Percentiles rank a stretch among this genome's conserved stretches.
These are phyloP conservation scores for Hyles euphorbiae DNA, from an alignment of 1,140 invertebrate species.

Conservation along the genomic window DNA sequence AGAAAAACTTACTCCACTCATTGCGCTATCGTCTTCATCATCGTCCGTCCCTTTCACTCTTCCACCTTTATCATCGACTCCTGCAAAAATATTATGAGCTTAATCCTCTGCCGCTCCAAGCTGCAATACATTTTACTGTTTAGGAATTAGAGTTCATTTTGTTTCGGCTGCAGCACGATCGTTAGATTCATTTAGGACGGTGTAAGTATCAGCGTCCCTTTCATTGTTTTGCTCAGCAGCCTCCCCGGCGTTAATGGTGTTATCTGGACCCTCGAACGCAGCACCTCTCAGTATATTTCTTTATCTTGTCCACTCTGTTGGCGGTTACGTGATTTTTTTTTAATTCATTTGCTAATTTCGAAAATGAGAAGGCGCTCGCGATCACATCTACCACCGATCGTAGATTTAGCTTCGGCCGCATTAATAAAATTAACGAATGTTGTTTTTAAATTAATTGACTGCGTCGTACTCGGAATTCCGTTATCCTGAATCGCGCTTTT, in stretches of 20 bases:
- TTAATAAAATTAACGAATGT: slow-evolving; percentile 74
- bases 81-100: slow-evolving; percentile 10
- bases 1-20: slow-evolving; percentile 73
- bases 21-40: slow-evolving; percentile 68
- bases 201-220: slow-evolving; percentile 36
- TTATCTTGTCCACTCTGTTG: slow-evolving; percentile 70
- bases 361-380: slow-evolving; percentile 68
- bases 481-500: slow-evolving; percentile 53
- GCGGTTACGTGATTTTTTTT: slow-evolving; percentile 42
- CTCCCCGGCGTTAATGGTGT: slow-evolving; percentile 71
- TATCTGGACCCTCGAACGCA: slow-evolving; percentile 68
- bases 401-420: slow-evolving; percentile 61
- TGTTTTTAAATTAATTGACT: slow-evolving; percentile 69
- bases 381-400: slow-evolving; percentile 61
- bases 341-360: slow-evolving; percentile 73
- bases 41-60: slow-evolving; percentile 46
- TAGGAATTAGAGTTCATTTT: slow-evolving; percentile 24
- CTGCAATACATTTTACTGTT: slow-evolving; percentile 14
- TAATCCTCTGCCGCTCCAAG: background rate
- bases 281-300: slow-evolving; percentile 73
- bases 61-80: slow-evolving; percentile 19
- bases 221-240: slow-evolving; percentile 57
- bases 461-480: slow-evolving; percentile 53
- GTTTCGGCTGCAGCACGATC: slow-evolving; percentile 1
- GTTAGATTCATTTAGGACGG: slow-evolving; percentile 27